Percentiles rank a stretch among this genome's conserved stretches.
phyloP scores from a whole-genome alignment of 2,888 invertebrate species.

The Xanthorhoe spadicearia region DNA sequence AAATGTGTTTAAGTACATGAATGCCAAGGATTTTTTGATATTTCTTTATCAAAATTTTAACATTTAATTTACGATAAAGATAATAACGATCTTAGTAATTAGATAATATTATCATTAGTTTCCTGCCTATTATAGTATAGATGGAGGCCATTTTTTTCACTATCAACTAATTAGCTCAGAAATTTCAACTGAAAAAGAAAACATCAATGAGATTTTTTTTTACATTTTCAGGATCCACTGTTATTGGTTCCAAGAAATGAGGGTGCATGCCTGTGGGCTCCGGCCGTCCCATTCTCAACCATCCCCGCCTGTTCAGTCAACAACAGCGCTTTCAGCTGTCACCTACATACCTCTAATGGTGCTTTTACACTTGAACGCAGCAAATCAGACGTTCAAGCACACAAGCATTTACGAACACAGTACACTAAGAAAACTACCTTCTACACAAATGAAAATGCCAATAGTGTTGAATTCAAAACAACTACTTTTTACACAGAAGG shows the following conservation, averaged over 20 bases:
- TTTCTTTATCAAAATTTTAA: no score
- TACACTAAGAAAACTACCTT: slow-evolving; percentile 66
- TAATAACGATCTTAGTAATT: no score
- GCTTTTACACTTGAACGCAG: slow-evolving; percentile 76
- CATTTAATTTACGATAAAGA: no score
- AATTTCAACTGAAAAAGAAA: not conserved
- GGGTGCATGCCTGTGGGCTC: slow-evolving; percentile 82
- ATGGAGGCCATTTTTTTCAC: no score
- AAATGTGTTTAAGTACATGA: no score
- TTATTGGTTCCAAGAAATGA: slow-evolving; percentile 86
- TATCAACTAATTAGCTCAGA: no score
- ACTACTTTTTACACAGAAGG: slow-evolving; percentile 69
- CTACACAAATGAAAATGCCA: slow-evolving; percentile 62
- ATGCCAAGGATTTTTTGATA: no score
- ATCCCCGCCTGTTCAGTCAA: slow-evolving; percentile 73
- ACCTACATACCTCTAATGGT: slow-evolving; percentile 71
- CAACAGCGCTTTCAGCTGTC: slow-evolving; percentile 76
- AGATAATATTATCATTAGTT: no score
- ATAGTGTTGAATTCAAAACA: slow-evolving; percentile 61
- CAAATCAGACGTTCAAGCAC: slow-evolving; percentile 76
- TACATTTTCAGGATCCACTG: slow-evolving; percentile 79
- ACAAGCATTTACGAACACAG: slow-evolving; percentile 60
- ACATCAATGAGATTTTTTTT: not conserved
- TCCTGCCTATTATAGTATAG: no score
- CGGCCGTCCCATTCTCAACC: slow-evolving; percentile 75